Conservation (phyloP, 2,797 vertebrate species). For the Malacoctenus gilli region DNA sequence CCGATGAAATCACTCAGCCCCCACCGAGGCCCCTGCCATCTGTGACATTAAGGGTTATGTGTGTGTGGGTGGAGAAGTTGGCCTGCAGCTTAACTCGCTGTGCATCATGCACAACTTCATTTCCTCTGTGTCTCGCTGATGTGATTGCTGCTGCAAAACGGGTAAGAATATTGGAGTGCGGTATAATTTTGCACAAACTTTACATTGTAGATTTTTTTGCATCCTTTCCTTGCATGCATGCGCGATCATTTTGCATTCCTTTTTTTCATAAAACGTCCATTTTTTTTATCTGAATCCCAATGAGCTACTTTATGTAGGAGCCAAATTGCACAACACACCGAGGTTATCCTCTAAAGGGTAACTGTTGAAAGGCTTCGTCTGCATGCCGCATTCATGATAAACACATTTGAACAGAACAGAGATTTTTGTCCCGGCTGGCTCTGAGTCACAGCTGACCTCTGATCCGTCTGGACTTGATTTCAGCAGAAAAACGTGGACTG, state of each 20-base stretch:
- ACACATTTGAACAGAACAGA: conserved; percentile 27
- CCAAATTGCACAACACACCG: conserved; percentile 25
- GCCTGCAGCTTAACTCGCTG: conserved; percentile 67
- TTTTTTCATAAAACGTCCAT: conserved; percentile 22
- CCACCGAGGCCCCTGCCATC: conserved; percentile 62
- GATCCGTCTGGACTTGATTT: conserved; percentile 49
- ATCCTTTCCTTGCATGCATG: too few species aligned
- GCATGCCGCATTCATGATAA: conserved; percentile 45
- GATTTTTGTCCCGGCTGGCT: conserved; percentile 31
- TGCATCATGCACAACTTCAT: conserved; percentile 53
- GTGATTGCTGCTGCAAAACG: conserved; percentile 33
- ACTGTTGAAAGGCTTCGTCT: conserved; percentile 34
- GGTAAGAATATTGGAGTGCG: conserved; percentile 19
- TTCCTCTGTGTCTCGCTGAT: conserved; percentile 51
- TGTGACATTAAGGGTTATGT: conserved; percentile 68
- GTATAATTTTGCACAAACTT: too few species aligned
- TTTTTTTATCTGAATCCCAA: conserved; percentile 45
- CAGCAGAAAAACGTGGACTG: conserved; percentile 34
- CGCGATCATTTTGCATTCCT: conserved; percentile 27
- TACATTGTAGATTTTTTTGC: too few species aligned
- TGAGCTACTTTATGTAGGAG: conserved; percentile 58
- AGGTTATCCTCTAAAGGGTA: conserved; percentile 31
- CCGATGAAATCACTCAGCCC: conserved; percentile 55
- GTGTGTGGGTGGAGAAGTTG: conserved; percentile 60
- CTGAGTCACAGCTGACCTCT: conserved; percentile 60